Base-by-base conservation (phyloP, 2,888 invertebrate genomes). In the Oscheius sp. region DNA sequence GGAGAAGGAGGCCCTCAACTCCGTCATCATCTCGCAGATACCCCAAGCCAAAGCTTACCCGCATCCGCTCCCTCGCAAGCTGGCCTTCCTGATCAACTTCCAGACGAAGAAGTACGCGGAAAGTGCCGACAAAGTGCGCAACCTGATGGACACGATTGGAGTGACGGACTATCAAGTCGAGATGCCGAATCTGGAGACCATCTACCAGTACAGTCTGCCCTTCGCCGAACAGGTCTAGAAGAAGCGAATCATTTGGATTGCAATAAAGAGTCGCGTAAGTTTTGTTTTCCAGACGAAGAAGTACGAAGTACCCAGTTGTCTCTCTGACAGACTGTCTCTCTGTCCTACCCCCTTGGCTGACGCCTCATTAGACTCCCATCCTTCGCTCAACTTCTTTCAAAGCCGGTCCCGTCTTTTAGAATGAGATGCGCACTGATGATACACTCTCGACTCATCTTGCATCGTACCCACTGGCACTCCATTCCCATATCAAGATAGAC, bases 111-210 rank as follows among this genome's bases (percentile, higher is more conserved):
- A 37, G 21, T 62, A 51, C 51, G 60, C 33, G 10, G 72, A 51
- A 37, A 35, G 50, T n/a, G 21, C 62, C 21, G n/a, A 51, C 32
- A 60, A 33, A 9, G 72, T 72, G n/a, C 33, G 59, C 9, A 13
- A n/a, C 21, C 59, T 70, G 50, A 70, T 70, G 70, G n/a, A 32
- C 2, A 59, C 70, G 29, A 58, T 70, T 4, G 70, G 59, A 33
- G 42, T 70, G 13, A 32, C 32, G n/a, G 59, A 70, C 42, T 70
- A 50, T 29, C 21, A 58, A 13, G 13, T 70, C 11, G 59, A 59
- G 1, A n/a, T 37, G 11, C 70, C 70, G 7, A 42, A 70, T 42
- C 59, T 70, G 21, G 42, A 59, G 58, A 58, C 29, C 9, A 42
- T 70, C 59, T 70, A 59, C 59, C 47, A 70, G 42, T 7, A 42